phyloP scores from a whole-genome alignment of 2,113 vertebrate genomes.

The Paralichthys olivaceus region DNA sequence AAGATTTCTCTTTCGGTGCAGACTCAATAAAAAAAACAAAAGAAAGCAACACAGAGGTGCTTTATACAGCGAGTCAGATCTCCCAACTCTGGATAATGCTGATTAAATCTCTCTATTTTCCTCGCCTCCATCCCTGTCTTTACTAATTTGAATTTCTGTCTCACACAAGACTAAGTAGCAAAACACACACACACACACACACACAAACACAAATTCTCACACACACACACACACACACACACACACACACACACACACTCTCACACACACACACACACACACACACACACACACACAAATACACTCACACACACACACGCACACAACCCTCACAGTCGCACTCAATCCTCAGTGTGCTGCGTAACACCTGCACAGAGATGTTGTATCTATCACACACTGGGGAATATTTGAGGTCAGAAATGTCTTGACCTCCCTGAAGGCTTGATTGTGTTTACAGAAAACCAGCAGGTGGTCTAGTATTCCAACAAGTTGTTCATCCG shows the following conservation, averaged over 20 bases:
- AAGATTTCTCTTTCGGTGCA: neutral
- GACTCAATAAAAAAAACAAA: neutral
- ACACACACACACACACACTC: too few relatives aligned
- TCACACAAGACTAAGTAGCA: neutral
- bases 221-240: constrained; percentile 1
- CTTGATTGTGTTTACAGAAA: constrained; percentile 13
- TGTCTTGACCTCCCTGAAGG: constrained; percentile 21
- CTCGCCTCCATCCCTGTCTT: constrained; percentile 2
- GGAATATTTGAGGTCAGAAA: constrained; percentile 39
- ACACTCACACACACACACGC: neutral
- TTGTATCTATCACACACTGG: constrained; percentile 33
- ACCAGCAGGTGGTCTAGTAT: constrained; percentile 26
- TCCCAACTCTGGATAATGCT: too few relatives aligned
- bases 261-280: too few relatives aligned
- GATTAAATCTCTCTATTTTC: constrained; percentile 15
- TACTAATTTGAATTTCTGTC: constrained; percentile 10
- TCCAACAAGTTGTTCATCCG: constrained; percentile 10
- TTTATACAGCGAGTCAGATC: too few relatives aligned
- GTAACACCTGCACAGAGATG: constrained; percentile 21
- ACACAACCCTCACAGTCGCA: constrained; percentile 10
- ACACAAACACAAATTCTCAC: constrained; percentile 12
- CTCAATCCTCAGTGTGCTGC: constrained; percentile 2
- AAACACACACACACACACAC: neutral
- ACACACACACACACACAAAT: constrained; percentile 13
- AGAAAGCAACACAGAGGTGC: neutral